Evolutionary conservation across 2,113 vertebrate genomes (phyloP).

Genomic region (Upupa epops): DNA sequence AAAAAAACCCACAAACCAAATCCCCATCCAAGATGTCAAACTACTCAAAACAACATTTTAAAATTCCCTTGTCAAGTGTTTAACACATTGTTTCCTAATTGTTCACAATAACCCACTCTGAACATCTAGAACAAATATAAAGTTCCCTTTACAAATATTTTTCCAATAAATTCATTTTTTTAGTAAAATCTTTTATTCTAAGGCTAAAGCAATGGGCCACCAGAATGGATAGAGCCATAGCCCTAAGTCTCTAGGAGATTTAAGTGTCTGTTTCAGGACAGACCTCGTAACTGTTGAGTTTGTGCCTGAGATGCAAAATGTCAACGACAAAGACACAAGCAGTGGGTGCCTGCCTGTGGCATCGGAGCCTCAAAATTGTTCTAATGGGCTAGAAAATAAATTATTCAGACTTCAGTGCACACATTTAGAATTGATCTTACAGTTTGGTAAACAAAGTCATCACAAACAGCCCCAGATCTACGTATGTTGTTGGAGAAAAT

Average conservation of each 20-base stretch:
- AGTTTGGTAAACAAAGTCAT: conserved; percentile 47
- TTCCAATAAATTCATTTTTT: background rate
- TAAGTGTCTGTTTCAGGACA: background rate
- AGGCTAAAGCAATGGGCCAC: background rate
- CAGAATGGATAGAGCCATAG: background rate
- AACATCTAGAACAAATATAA: background rate
- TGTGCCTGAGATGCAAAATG: background rate
- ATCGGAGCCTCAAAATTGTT: conserved; percentile 38
- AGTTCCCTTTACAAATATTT: background rate
- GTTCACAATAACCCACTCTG: background rate
- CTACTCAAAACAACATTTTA: background rate
- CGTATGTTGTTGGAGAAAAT: conserved; percentile 11
- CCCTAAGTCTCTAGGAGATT: background rate
- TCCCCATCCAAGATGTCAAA: background rate
- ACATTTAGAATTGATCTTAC: conserved; percentile 52
- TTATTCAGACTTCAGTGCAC: conserved; percentile 43
- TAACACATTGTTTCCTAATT: background rate
- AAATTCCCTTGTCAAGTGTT: background rate
- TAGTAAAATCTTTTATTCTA: background rate
- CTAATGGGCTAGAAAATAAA: conserved; percentile 60
- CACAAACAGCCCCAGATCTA: conserved; percentile 21
- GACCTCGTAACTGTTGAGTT: background rate
- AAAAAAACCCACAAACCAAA: background rate
- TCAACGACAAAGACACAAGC: fast-evolving
- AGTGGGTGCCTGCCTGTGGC: background rate